Conservation (phyloP, 2,113 vertebrate species). For the Myrmecobius fasciatus region DNA sequence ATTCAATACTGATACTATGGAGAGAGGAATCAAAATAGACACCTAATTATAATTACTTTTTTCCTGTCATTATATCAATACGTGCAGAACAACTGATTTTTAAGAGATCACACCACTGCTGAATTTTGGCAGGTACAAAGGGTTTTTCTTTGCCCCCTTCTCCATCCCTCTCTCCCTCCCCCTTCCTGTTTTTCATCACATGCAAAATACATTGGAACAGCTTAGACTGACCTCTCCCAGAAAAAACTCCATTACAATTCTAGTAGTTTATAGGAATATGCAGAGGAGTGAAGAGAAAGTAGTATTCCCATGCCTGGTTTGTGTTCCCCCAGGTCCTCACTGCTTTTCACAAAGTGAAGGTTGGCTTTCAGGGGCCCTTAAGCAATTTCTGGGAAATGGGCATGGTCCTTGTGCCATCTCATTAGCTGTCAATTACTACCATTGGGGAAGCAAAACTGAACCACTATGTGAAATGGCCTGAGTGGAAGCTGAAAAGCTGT, state of each 20-base stretch:
- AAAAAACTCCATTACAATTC: slow-evolving; percentile 66
- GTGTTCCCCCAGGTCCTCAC: slow-evolving; percentile 59
- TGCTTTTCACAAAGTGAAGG: slow-evolving; percentile 57
- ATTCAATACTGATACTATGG: slow-evolving; percentile 87
- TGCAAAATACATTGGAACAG: slow-evolving; percentile 72
- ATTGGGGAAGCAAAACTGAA: slow-evolving; percentile 53
- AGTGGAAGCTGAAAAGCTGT: slow-evolving; percentile 10
- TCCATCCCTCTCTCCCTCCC: slow-evolving; percentile 10
- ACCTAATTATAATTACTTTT: slow-evolving; percentile 87
- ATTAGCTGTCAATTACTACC: slow-evolving; percentile 44
- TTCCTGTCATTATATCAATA: slow-evolving; percentile 83
- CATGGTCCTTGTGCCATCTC: slow-evolving; percentile 41
- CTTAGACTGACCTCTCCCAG: slow-evolving; percentile 66
- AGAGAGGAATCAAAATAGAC: slow-evolving; percentile 86
- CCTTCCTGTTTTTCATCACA: slow-evolving; percentile 77
- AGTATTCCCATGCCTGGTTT: slow-evolving; percentile 54
- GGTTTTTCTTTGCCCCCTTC: slow-evolving; percentile 69
- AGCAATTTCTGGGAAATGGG: slow-evolving; percentile 49
- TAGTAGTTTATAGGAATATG: slow-evolving; percentile 63
- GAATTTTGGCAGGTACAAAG: slow-evolving; percentile 81
- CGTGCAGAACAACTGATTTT: slow-evolving; percentile 85
- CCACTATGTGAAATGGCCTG: background rate
- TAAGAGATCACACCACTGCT: slow-evolving; percentile 78
- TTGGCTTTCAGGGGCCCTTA: slow-evolving; percentile 25
- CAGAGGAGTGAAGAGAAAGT: slow-evolving; percentile 51